These are phyloP conservation scores for Perca schrenkii DNA, from an alignment of 2,113 vertebrate genomes.

Conservation along the genomic window DNA sequence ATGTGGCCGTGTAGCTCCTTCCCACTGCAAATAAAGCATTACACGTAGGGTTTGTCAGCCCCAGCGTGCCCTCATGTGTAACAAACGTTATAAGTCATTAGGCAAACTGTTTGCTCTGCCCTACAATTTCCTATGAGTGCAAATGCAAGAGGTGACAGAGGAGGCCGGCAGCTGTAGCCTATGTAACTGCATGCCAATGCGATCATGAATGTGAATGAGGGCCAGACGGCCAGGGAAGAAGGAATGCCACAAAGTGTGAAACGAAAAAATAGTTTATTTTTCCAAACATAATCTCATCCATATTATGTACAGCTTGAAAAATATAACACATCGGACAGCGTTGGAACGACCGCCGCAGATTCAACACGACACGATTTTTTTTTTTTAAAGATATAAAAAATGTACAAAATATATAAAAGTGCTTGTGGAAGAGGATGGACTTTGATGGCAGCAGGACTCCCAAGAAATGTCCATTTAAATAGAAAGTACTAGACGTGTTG, in stretches of 20 bases:
- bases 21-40: conserved; percentile 65
- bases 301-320: conserved; percentile 79
- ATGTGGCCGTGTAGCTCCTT: conserved; percentile 53
- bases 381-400: conserved; percentile 60
- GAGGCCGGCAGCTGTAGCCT: conserved; percentile 31
- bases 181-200: conserved; percentile 30
- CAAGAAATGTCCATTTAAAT: conserved; percentile 68
- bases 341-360: conserved; percentile 13
- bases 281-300: conserved; percentile 74
- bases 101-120: conserved; percentile 62
- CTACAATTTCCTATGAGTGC: conserved; percentile 54
- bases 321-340: conserved; percentile 65
- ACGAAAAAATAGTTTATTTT: conserved; percentile 82
- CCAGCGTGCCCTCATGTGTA: not conserved
- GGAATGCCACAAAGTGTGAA: conserved; percentile 17
- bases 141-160: conserved; percentile 53
- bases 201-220: conserved; percentile 62
- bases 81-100: conserved; percentile 65
- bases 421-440: conserved; percentile 66
- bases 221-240: conserved; percentile 8
- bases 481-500: conserved; percentile 78
- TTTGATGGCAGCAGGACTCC: conserved; percentile 35
- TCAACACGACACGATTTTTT: conserved; percentile 36
- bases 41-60: conserved; percentile 40
- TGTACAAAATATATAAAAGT: conserved; percentile 83